Percentiles rank a stretch among this genome's conserved stretches.
phyloP scores from a whole-genome alignment of 2,797 vertebrate genomes.

The Gambusia yucatana region DNA sequence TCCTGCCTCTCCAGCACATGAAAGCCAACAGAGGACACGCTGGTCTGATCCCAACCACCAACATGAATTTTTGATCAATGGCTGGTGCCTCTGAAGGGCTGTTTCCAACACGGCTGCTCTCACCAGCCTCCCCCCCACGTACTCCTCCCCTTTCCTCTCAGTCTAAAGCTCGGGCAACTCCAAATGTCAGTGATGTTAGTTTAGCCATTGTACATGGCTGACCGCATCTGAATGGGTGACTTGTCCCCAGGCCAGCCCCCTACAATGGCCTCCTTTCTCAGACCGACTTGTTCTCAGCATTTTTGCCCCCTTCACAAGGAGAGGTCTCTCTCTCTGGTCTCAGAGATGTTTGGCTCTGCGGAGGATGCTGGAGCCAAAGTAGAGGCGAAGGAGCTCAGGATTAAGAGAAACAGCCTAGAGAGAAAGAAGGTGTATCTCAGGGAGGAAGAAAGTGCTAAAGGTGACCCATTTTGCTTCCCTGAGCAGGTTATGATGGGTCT shows the following conservation, averaged over 20 bases:
- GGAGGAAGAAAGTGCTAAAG: background rate
- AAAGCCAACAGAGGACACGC: conserved; percentile 67
- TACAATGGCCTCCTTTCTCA: conserved; percentile 85
- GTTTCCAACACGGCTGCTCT: conserved; percentile 66
- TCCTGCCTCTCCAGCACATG: conserved; percentile 47
- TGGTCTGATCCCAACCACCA: conserved; percentile 63
- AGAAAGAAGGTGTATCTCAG: conserved; percentile 31
- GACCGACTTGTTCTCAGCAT: conserved; percentile 81
- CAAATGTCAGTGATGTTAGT: conserved; percentile 92
- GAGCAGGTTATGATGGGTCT: too few relatives aligned
- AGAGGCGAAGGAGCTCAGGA: conserved; percentile 46
- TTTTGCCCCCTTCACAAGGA: conserved; percentile 70
- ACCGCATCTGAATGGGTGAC: conserved; percentile 88
- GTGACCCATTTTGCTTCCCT: too few relatives aligned
- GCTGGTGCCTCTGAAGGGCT: conserved; percentile 62
- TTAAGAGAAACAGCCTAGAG: conserved; percentile 27
- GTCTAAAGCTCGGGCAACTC: conserved; percentile 80
- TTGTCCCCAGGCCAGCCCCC: conserved; percentile 89
- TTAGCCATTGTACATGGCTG: conserved; percentile 95
- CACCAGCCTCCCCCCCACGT: conserved; percentile 40
- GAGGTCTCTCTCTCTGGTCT: conserved; percentile 68
- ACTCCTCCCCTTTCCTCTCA: conserved; percentile 70
- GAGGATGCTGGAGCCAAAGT: conserved; percentile 59
- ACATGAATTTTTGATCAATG: conserved; percentile 82
- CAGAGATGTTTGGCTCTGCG: conserved; percentile 62